phyloP scores from a whole-genome alignment of 2,888 invertebrate species.

The Nephrocerus scutellatus region DNA sequence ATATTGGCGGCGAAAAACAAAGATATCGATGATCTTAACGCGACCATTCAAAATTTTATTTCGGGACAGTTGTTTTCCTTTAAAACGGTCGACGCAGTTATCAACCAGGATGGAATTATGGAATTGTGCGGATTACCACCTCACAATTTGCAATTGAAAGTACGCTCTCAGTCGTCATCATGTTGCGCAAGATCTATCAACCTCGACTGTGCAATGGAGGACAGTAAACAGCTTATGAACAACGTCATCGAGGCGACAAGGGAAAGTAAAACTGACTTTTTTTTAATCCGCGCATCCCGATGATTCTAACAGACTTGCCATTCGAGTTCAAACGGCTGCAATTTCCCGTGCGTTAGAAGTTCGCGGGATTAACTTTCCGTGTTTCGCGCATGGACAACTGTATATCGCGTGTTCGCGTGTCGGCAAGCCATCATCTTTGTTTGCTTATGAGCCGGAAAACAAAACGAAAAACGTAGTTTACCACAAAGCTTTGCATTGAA shows the following conservation, averaged over 20 bases:
- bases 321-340: no score
- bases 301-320: no score
- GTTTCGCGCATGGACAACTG: conserved; percentile 2
- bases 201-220: conserved; percentile 28
- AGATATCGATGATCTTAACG: conserved; percentile 14
- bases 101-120: conserved; percentile 12
- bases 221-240: conserved; percentile 25
- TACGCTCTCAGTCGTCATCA: conserved; percentile 25
- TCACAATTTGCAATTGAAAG: conserved; percentile 21
- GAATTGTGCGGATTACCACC: conserved; percentile 19
- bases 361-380: conserved; percentile 27
- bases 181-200: conserved; percentile 25
- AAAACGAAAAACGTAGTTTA: conserved; percentile 19
- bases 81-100: conserved; percentile 15
- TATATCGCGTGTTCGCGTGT: conserved; percentile 4
- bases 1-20: conserved; percentile 19
- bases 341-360: no score
- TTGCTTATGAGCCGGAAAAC: conserved; percentile 4
- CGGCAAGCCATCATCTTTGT: conserved; percentile 3
- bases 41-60: conserved; percentile 12
- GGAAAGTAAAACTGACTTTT: conserved; percentile 15
- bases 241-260: conserved; percentile 28
- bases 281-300: no score
- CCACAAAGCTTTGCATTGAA: not conserved
- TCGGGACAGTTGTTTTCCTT: conserved; percentile 7